phyloP scores from a whole-genome alignment of 2,797 vertebrate species.

The Diplodus puntazzo region DNA sequence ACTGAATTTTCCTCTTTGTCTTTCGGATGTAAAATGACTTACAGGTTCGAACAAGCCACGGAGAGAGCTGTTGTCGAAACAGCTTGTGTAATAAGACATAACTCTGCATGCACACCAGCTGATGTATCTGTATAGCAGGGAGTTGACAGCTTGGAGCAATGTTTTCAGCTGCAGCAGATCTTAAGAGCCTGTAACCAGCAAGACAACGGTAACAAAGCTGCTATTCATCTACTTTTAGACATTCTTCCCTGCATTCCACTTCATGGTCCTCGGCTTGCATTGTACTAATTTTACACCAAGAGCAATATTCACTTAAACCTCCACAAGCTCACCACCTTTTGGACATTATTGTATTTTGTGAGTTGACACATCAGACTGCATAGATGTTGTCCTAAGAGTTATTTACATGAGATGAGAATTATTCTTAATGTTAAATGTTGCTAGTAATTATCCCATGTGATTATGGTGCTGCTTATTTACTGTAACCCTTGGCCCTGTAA shows the following conservation, averaged over 20 bases:
- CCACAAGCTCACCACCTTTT: neutral
- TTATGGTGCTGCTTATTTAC: too few species aligned
- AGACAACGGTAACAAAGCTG: neutral
- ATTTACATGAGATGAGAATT: neutral
- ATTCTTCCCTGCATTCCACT: neutral
- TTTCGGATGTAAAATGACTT: neutral
- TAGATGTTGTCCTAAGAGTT: too few species aligned
- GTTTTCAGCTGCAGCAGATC: slow-evolving; percentile 6
- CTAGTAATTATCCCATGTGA: neutral
- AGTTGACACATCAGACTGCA: neutral
- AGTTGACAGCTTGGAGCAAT: slow-evolving; percentile 4
- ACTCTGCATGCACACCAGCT: slow-evolving; percentile 1
- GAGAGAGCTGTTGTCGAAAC: slow-evolving; percentile 23
- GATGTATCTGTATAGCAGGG: neutral
- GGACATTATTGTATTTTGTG: too few species aligned
- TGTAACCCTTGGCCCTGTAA: neutral
- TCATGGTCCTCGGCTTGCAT: neutral
- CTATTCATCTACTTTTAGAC: neutral
- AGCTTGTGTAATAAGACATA: slow-evolving; percentile 17
- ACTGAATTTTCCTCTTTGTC: too few species aligned
- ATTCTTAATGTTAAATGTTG: too few species aligned
- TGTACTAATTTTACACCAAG: neutral
- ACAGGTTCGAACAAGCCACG: slow-evolving; percentile 20
- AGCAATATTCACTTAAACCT: neutral
- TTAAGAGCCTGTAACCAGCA: slow-evolving; percentile 16